Base-by-base conservation (phyloP, 2,113 vertebrate species). In the Pogonocichla stellata region DNA sequence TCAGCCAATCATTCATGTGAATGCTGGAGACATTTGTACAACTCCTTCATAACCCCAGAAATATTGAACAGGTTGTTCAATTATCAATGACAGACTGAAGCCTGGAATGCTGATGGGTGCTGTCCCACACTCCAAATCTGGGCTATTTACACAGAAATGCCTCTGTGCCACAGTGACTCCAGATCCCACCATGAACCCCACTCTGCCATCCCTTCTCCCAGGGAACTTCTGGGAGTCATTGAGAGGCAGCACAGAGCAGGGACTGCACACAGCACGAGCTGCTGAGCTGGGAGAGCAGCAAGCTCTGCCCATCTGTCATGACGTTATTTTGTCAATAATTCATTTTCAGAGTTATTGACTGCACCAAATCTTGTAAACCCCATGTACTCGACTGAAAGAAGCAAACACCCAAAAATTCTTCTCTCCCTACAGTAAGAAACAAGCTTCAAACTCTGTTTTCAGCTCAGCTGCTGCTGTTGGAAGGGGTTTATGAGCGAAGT, bases 341-440 rank as follows among this genome's bases (percentile, higher is more conserved):
- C 51, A 60, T 86, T 62, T 70, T 14, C 77, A 64, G 62, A 64
- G 31, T 31, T 56, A 65, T 3, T 42, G 56, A 62, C 56, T 83
- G 50, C 47, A 78, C 31, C 36, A 90, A 86, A 53, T 42, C 36
- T 34, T 45, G 43, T 54, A 86, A 65, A 45, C 34, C 19, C 36
- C 81, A 45, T 0, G 0, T 4, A 17, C 29, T 38, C 0, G 0
- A 36, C 33, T 8, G 14, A 57, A 74, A 88, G 17, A 84, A 69
- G 43, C 16, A n/a, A 90, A 72, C 28, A 31, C 45, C 7, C 64
- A 58, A 67, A 60, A 75, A 54, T 31, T 15, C 34, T 66, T 58
- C 54, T 50, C 50, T 79, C 29, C 28, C 54, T 51, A 50, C n/a
- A 53, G 56, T 10, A 57, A 82, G 42, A 81, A 91, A 74, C 24